A percentile compares a stretch with the other conserved stretches of the same genome.
phyloP scores from a whole-genome alignment of 1,140 invertebrate genomes.

The Palaemon carinicauda region DNA sequence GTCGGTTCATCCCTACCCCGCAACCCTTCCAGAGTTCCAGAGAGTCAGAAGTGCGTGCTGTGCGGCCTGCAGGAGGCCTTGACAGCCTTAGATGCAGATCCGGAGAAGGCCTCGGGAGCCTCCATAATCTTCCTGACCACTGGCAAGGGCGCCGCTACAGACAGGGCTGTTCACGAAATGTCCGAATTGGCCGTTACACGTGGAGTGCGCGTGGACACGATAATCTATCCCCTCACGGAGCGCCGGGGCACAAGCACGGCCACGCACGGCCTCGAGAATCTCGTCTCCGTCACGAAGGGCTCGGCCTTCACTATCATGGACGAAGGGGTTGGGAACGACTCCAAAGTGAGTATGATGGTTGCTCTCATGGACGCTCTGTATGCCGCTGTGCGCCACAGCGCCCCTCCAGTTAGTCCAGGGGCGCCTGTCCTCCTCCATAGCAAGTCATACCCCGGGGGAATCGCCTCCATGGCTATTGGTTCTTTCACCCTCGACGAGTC shows the following conservation, averaged over 20 bases:
- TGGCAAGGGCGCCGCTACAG: slow-evolving; percentile 29
- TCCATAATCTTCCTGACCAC: slow-evolving; percentile 53
- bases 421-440: slow-evolving; percentile 58
- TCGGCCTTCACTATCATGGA: slow-evolving; percentile 68
- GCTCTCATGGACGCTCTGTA: slow-evolving; percentile 58
- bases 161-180: slow-evolving; percentile 29
- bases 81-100: slow-evolving; percentile 3
- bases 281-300: slow-evolving; percentile 66
- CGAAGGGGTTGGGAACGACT: slow-evolving; percentile 67
- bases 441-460: slow-evolving; percentile 44
- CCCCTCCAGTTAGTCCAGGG: slow-evolving; percentile 44
- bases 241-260: slow-evolving; percentile 48
- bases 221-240: slow-evolving; percentile 54
- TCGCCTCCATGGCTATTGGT: slow-evolving; percentile 59
- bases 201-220: slow-evolving; percentile 24
- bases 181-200: slow-evolving; percentile 9
- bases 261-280: slow-evolving; percentile 63
- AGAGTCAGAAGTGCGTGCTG: slow-evolving; percentile 45
- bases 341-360: slow-evolving; percentile 69
- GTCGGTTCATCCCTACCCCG: slow-evolving; percentile 43
- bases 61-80: slow-evolving; percentile 44
- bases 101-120: slow-evolving; percentile 37
- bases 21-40: slow-evolving; percentile 30
- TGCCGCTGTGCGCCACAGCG: slow-evolving; percentile 46
- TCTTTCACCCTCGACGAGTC: slow-evolving; percentile 60